Percentiles rank a stretch among this genome's conserved stretches.
Conservation (phyloP, 2,888 invertebrate species). For the Cantharis flavilabris region DNA sequence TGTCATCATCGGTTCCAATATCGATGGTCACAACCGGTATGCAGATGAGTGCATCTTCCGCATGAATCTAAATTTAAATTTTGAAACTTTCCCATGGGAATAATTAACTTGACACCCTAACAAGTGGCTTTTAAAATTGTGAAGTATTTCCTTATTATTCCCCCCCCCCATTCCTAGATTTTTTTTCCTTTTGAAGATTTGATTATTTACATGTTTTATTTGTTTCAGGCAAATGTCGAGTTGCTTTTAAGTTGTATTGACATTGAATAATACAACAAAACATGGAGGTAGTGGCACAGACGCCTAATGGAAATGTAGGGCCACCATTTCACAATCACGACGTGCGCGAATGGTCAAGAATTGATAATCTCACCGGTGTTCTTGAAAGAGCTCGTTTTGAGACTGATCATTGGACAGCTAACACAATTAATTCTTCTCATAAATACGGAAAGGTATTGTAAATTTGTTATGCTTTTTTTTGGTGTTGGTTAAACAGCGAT, state of each 20-base stretch:
- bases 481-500: not conserved
- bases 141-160: not conserved
- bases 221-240: conserved; percentile 22
- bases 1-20: not conserved
- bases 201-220: not conserved
- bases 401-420: conserved; percentile 60
- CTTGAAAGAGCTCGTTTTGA: conserved; percentile 60
- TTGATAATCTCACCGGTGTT: conserved; percentile 60
- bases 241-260: conserved; percentile 1
- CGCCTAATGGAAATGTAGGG: conserved; percentile 47
- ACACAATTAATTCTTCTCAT: conserved; percentile 56
- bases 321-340: conserved; percentile 59
- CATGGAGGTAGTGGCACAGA: conserved; percentile 54
- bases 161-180: no score
- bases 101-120: no score
- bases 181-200: not conserved
- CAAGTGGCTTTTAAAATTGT: no score
- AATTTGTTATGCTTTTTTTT: not conserved
- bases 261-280: conserved; percentile 6
- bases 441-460: conserved; percentile 60
- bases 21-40: not conserved
- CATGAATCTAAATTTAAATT: not conserved
- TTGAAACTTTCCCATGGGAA: not conserved
- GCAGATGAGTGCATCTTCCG: not conserved
- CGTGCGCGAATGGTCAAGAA: conserved; percentile 61